Conservation (phyloP, 2,113 vertebrate genomes). For the Hippocampus mohnikei region DNA sequence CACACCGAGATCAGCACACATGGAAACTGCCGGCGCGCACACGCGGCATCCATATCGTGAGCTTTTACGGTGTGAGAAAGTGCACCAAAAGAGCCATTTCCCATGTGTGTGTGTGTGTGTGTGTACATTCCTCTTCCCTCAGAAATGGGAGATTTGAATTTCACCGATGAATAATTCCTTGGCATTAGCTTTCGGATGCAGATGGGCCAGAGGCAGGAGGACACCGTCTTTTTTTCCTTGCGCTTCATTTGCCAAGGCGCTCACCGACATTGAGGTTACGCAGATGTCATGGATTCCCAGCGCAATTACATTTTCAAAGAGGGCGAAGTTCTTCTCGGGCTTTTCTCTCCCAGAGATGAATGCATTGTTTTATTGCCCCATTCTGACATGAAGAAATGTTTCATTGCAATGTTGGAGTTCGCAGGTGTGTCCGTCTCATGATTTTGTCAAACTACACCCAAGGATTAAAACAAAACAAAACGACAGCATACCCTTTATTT, state of each 20-base stretch:
- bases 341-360: no score
- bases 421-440: no score
- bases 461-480: no score
- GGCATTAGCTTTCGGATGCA: conserved; percentile 17
- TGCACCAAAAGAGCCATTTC: not conserved
- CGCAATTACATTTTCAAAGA: no score
- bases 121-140: conserved; percentile 9
- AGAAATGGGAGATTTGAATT: conserved; percentile 40
- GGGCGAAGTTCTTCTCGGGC: no score
- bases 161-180: conserved; percentile 46
- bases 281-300: conserved; percentile 16
- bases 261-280: conserved; percentile 17
- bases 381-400: no score
- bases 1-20: not conserved
- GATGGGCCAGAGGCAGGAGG: conserved; percentile 9
- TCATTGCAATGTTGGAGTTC: no score
- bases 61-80: not conserved
- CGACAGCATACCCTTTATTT: no score
- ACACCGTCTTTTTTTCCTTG: conserved; percentile 12
- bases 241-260: conserved; percentile 10
- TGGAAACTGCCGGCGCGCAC: not conserved
- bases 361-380: no score
- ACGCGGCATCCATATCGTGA: not conserved
- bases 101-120: no score
- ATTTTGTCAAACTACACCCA: no score